phyloP scores from a whole-genome alignment of 2,113 vertebrate genomes.

The Myotis yumanensis region DNA sequence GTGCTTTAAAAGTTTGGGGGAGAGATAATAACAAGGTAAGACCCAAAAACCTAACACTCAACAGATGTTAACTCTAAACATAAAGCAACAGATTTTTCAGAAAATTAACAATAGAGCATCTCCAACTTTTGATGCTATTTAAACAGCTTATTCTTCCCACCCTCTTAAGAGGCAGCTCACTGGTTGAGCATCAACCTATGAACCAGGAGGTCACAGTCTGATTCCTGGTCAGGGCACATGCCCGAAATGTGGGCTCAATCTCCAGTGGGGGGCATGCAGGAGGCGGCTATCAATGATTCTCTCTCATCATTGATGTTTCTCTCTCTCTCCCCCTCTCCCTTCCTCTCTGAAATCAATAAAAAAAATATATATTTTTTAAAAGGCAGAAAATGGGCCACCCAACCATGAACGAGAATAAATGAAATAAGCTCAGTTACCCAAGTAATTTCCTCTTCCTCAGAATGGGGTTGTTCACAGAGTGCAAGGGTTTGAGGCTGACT shows the following conservation, averaged over 20 bases:
- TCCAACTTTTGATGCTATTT: conserved; percentile 16
- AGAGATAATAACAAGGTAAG: conserved; percentile 66
- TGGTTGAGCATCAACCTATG: no score
- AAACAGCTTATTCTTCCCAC: background rate
- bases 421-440: conserved; percentile 85
- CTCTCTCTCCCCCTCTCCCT: no score
- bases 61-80: conserved; percentile 30
- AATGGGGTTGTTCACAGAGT: conserved; percentile 99
- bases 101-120: background rate
- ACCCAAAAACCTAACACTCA: conserved; percentile 18
- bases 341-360: no score
- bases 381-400: background rate
- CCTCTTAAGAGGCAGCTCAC: background rate
- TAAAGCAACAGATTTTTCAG: conserved; percentile 36
- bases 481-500: conserved; percentile 97
- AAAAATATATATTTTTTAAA: background rate
- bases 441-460: conserved; percentile 98
- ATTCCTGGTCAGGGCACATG: no score
- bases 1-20: conserved; percentile 84
- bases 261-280: no score
- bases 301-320: no score
- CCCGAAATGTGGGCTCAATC: no score
- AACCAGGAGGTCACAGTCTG: no score
- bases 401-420: background rate
- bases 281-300: no score